A percentile compares a stretch with the other conserved stretches of the same genome.
Conservation (phyloP, 1,140 invertebrate genomes). For the Ceratitis capitata region DNA sequence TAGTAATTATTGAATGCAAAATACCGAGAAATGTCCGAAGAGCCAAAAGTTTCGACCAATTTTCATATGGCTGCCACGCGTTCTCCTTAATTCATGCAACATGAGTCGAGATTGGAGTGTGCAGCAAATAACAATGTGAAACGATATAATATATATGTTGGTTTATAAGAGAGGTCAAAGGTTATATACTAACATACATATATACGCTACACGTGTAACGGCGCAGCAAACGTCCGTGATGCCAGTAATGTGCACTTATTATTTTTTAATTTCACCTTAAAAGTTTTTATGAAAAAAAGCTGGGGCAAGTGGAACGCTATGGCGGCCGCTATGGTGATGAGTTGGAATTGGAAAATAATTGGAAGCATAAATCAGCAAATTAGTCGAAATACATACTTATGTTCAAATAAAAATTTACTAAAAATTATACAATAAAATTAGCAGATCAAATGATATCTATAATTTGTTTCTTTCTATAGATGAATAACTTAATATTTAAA, state of each 20-base stretch:
- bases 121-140: neutral
- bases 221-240: neutral
- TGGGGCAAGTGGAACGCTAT: neutral
- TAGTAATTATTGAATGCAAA: slow-evolving; percentile 20
- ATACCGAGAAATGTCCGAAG: neutral
- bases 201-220: neutral
- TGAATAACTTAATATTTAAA: no score
- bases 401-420: no score
- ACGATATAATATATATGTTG: neutral
- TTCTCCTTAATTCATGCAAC: neutral
- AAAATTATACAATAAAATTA: no score
- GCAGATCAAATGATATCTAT: no score
- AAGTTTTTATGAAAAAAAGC: neutral
- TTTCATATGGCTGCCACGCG: neutral
- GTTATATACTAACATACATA: neutral
- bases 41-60: slow-evolving; percentile 3
- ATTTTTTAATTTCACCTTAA: neutral
- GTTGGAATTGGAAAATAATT: neutral
- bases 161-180: neutral
- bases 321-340: neutral
- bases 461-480: no score
- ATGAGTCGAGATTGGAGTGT: neutral
- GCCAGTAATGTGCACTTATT: neutral
- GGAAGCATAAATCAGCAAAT: slow-evolving; percentile 17
- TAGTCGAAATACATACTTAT: no score